A percentile compares a stretch with the other conserved stretches of the same genome.
Evolutionary conservation across 2,797 vertebrate genomes (phyloP).

Genomic region (Xyrichtys novacula): DNA sequence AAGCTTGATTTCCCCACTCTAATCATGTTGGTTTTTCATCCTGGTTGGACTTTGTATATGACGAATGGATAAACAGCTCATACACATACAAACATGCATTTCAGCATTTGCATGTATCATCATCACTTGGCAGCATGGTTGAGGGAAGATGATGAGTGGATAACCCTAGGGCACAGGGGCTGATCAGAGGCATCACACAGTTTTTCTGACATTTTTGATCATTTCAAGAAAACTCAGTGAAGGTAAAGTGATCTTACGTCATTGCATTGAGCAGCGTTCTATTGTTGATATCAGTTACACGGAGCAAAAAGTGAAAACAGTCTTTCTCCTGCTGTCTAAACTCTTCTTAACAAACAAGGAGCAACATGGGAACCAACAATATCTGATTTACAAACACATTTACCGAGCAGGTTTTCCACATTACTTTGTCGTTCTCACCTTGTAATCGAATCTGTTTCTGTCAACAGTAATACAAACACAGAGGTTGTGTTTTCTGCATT

Average conservation of each 20-base stretch:
- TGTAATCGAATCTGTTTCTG: conserved; percentile 18
- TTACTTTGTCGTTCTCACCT: conserved; percentile 46
- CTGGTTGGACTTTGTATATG: conserved; percentile 9
- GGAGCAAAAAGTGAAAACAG: conserved; percentile 11
- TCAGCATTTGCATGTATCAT: conserved; percentile 15
- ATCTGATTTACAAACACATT: conserved; percentile 23
- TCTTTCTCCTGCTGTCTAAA: conserved; percentile 6
- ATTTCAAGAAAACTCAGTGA: conserved; percentile 19
- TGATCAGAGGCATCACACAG: conserved; percentile 50
- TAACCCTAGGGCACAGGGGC: conserved; percentile 10
- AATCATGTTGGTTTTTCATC: conserved; percentile 55
- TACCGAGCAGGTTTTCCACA: conserved; percentile 34
- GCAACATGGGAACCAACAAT: conserved; percentile 12
- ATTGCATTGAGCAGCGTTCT: conserved; percentile 1
- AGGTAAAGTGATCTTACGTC: conserved; percentile 55
- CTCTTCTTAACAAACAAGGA: conserved; percentile 21
- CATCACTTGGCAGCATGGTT: neutral
- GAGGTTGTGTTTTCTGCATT: conserved; percentile 10
- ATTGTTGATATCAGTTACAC: conserved; percentile 70
- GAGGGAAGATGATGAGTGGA: conserved; percentile 16
- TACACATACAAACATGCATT: conserved; percentile 32
- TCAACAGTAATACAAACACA: conserved; percentile 36
- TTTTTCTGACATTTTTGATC: conserved; percentile 10
- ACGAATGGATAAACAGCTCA: conserved; percentile 37
- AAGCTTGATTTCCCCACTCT: conserved; percentile 35